Evolutionary conservation across 2,113 vertebrate genomes (phyloP).

Genomic region (Stercorarius parasiticus): DNA sequence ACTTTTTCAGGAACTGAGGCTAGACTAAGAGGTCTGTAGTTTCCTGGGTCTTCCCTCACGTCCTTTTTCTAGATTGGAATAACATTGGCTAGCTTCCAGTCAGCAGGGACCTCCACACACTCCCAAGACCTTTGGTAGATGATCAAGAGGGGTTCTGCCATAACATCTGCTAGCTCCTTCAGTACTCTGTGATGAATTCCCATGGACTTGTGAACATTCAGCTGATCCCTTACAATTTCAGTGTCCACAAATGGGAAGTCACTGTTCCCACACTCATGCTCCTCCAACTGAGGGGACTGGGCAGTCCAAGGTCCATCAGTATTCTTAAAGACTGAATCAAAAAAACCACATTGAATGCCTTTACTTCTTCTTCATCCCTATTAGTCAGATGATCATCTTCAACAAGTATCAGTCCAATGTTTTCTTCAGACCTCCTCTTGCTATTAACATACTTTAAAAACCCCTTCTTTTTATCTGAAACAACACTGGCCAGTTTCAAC

Average conservation of each 20-base stretch:
- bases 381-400: neutral
- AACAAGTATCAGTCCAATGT: neutral
- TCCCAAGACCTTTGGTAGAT: neutral
- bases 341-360: neutral
- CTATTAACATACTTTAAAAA: neutral
- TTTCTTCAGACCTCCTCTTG: neutral
- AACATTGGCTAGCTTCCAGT: neutral
- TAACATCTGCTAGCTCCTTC: neutral
- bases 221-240: neutral
- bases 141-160: neutral
- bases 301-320: neutral
- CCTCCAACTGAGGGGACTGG: neutral
- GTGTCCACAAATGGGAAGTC: neutral
- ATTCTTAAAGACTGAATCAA: neutral
- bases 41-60: no score
- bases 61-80: neutral
- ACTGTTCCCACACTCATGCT: neutral
- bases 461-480: neutral
- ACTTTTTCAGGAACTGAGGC: no score
- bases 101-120: neutral
- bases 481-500: neutral
- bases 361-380: neutral
- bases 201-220: neutral
- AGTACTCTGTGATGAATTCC: neutral
- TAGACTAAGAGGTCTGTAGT: no score